Conservation (phyloP, 2,888 invertebrate species). For the Philereme vetulata region DNA sequence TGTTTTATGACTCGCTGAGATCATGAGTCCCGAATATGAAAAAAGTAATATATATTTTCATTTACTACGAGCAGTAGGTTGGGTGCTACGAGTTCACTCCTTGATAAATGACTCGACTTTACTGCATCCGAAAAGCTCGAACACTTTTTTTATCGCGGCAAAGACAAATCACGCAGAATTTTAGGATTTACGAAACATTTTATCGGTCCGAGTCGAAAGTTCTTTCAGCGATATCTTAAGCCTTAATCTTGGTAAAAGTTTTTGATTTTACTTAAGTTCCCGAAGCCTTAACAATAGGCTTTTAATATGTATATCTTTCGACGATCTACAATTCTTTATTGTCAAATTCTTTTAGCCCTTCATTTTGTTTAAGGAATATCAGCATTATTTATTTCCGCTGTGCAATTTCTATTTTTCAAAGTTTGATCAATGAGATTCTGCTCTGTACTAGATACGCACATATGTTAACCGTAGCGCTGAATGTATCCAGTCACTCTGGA, state of each 20-base stretch:
- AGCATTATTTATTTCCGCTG: not conserved
- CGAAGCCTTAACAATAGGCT: constrained; percentile 57
- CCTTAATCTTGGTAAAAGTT: constrained; percentile 67
- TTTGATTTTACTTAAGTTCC: constrained; percentile 66
- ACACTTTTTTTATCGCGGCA: constrained; percentile 58
- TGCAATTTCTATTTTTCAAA: constrained; percentile 1
- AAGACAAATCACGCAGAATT: constrained; percentile 73
- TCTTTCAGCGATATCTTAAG: constrained; percentile 69
- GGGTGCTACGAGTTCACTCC: constrained; percentile 35
- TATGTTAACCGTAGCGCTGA: constrained; percentile 12
- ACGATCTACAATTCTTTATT: constrained; percentile 18
- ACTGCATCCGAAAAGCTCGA: constrained; percentile 49
- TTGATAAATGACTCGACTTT: constrained; percentile 47
- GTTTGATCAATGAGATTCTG: constrained; percentile 5
- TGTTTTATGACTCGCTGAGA: constrained; percentile 46
- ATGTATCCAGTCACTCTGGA: constrained; percentile 38
- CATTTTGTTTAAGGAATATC: not conserved
- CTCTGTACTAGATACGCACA: constrained; percentile 6
- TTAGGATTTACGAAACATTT: constrained; percentile 75
- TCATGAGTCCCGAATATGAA: constrained; percentile 39
- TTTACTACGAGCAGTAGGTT: constrained; percentile 28
- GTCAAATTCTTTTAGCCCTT: constrained; percentile 7
- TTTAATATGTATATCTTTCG: constrained; percentile 25
- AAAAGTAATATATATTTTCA: constrained; percentile 44
- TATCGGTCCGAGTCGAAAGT: constrained; percentile 66